Evolutionary conservation across 2,797 vertebrate genomes (phyloP), one percentile per base, ranked within the genome.

Genomic region (Sebastes wilsoni): DNA sequence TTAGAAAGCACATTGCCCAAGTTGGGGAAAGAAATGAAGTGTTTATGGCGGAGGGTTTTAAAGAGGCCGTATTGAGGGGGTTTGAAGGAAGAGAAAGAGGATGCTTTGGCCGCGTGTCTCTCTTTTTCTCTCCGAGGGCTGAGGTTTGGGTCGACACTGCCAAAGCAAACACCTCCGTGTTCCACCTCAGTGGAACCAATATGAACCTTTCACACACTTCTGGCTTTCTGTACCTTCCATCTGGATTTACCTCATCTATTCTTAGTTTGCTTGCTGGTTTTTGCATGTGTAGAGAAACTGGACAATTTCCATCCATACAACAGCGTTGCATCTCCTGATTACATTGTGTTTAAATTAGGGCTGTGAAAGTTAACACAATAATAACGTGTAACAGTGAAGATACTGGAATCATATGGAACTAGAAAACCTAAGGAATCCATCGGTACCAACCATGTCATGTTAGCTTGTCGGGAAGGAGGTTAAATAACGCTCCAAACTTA

Each of bases 81-180:
- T 62, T 80, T 38, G 52, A 77, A 76, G 75, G 74, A 81, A 61
- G 70, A 75, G 54, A 77, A 23, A 0, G 25, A 82, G 74, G 85
- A 89, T 87, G 77, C 83, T 87, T 93, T 92, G 81, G 88, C 83
- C 68, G 56, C 3, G 14, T 32, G 16, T 60, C 27, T 79, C 38
- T 77, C 25, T 79, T 75, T 58, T 14, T 46, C 58, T 66, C 82
- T 77, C 67, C 1, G 32, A 79, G 72, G 61, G n/a, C 73, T 77
- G 73, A 77, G 84, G 80, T 84, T 91, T 90, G 76, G 74, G 65
- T 75, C 30, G 22, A 25, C 68, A 32, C 11, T 66, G 89, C 90
- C 93, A 91, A 91, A 92, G 79, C 77, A 90, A 94, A 93, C 90
- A 90, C 82, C 81, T 88, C 77, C 65, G 80, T 91, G 42, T 86